Base-by-base conservation (phyloP, 2,113 vertebrate species). In the Sphyrna mokarran region DNA sequence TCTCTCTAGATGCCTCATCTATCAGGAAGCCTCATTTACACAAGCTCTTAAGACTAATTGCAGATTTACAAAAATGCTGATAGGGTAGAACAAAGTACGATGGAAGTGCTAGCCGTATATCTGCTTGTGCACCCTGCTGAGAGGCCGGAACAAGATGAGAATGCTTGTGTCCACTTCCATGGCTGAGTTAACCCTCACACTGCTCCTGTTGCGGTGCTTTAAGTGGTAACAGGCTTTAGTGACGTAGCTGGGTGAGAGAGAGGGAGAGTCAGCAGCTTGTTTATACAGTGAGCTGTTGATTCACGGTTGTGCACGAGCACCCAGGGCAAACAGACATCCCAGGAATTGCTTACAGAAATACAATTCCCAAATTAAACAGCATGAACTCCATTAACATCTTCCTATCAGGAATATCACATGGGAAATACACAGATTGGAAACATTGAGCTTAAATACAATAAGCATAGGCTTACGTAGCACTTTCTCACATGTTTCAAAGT, bases 31-130 rank as follows among this genome's bases (percentile, higher is more conserved):
- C 98, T 99, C 98, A 99, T 99, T 99, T 99, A 99, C 98, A 97
- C 98, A 97, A 98, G 98, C 98, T 98, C 99, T 98, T 99, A 99
- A 99, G 99, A 99, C 99, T 99, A 99, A 99, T 99, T 99, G 98
- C 98, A 99, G 98, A 99, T 99, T 99, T 99, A 98, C 97, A 98
- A 98, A 99, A 99, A 98, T 98, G 99, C 99, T 99, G 99, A 99
- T 98, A 98, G 98, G 98, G 98, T 98, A 98, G 98, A 99, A 99
- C 98, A 90, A 97, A 97, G 97, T 96, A 98, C 98, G 97, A 98
- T 98, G 97, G 97, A 97, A 98, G 98, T 99, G 98, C 98, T 98
- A 98, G 98, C 98, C 98, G 98, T 99, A 98, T 98, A 98, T 98
- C 98, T 97, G 97, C 98, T 99, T 99, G 99, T 99, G 98, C 96